Conservation (phyloP, 2,888 invertebrate species). For the Amiota communis region DNA sequence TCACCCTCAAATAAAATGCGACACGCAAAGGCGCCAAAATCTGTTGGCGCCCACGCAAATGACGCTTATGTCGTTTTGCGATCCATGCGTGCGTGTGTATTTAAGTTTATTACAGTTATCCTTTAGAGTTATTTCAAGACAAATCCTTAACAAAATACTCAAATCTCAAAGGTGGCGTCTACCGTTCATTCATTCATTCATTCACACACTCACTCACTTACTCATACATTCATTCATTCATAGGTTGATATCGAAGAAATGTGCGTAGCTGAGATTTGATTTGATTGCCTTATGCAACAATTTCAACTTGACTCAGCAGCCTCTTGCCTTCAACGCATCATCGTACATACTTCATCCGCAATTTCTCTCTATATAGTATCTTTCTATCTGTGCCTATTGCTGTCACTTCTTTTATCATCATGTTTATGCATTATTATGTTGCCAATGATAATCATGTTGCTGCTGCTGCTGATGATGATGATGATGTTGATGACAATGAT, state of each 20-base stretch:
- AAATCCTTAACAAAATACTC: constrained; percentile 61
- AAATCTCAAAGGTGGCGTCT: constrained; percentile 33
- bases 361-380: constrained; percentile 23
- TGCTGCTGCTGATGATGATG: not conserved
- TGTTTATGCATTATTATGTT: not conserved
- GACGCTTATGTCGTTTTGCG: not conserved
- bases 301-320: constrained; percentile 15
- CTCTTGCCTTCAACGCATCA: not conserved
- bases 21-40: constrained; percentile 24
- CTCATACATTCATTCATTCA: no score
- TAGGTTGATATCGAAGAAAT: constrained; percentile 40
- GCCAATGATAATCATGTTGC: not conserved
- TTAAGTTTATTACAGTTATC: constrained; percentile 61
- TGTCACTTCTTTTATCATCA: not conserved
- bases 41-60: constrained; percentile 21
- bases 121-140: constrained; percentile 55
- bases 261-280: constrained; percentile 54
- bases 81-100: constrained; percentile 37
- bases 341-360: not conserved
- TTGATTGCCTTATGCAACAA: constrained; percentile 45
- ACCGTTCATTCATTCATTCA: no score
- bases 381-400: not conserved
- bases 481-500: not conserved
- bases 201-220: no score
- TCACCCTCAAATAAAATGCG: not conserved